Percentiles rank a stretch among this genome's conserved stretches.
Conservation (phyloP, 37 sponge, comb jelly and placozoan species). For the Beroe ovata region DNA sequence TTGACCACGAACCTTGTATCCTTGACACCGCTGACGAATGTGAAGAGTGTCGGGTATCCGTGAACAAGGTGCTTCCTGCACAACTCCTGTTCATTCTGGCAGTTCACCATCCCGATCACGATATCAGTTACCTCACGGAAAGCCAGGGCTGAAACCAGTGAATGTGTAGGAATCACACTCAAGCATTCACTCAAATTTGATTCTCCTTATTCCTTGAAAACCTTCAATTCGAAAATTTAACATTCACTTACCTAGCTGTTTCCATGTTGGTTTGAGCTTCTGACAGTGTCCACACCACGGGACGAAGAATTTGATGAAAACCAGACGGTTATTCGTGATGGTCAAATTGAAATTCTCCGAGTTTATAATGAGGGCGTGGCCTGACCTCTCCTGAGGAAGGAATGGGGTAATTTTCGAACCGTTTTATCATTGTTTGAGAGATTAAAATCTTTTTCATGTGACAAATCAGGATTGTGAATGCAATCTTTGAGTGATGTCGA, state of each 20-base stretch:
- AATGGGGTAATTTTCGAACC: background rate
- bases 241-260: constrained; percentile 56
- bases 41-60: constrained; percentile 48
- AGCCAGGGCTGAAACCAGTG: constrained; percentile 39
- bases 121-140: constrained; percentile 56
- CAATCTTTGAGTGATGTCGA: no score
- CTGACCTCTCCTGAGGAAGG: constrained; percentile 7
- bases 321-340: constrained; percentile 4
- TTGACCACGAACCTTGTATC: background rate
- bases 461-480: no score
- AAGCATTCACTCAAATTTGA: no score
- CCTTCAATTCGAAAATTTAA: no score
- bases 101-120: constrained; percentile 53
- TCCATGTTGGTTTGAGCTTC: constrained; percentile 64
- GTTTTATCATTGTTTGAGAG: no score
- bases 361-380: constrained; percentile 1
- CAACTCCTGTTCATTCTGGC: constrained; percentile 44
- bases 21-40: constrained; percentile 8
- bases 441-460: no score
- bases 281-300: constrained; percentile 66
- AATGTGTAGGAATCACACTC: no score
- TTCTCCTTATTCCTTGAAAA: no score
- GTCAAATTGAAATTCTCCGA: constrained; percentile 46
- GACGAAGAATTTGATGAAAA: constrained; percentile 53
- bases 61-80: constrained; percentile 14